Conservation (phyloP, 2,888 invertebrate genomes). For the Nemotelus nigrinus region DNA sequence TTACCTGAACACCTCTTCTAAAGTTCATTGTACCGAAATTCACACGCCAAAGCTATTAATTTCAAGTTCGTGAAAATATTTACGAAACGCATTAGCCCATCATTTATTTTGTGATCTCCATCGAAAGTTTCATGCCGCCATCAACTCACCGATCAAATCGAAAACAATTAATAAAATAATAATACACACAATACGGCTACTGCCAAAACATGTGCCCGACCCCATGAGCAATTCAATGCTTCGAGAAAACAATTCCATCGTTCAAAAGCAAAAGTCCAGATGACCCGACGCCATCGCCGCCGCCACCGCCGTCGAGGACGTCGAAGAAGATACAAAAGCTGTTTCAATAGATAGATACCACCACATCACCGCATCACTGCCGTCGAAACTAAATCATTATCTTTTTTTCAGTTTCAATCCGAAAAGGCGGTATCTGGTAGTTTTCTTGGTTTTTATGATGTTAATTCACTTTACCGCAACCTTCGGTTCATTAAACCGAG, state of each 20-base stretch:
- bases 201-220: too few relatives aligned
- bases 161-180: too few relatives aligned
- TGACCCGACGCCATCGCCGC: too few relatives aligned
- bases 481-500: constrained; percentile 36
- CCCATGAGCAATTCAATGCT: too few relatives aligned
- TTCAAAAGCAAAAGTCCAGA: too few relatives aligned
- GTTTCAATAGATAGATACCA: too few relatives aligned
- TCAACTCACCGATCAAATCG: too few relatives aligned
- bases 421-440: constrained; percentile 31
- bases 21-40: constrained; percentile 24
- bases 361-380: not conserved
- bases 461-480: constrained; percentile 41
- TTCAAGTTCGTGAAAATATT: constrained; percentile 33
- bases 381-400: constrained; percentile 32
- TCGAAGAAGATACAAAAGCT: too few relatives aligned
- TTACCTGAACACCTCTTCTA: too few relatives aligned
- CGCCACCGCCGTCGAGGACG: too few relatives aligned
- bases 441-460: constrained; percentile 26
- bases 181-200: too few relatives aligned
- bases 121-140: not conserved
- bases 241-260: too few relatives aligned
- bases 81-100: constrained; percentile 26
- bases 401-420: not conserved
- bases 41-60: constrained; percentile 25
- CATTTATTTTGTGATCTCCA: constrained; percentile 24